Conservation (phyloP, 2,888 invertebrate species). For the Aproaerema taeniolella region DNA sequence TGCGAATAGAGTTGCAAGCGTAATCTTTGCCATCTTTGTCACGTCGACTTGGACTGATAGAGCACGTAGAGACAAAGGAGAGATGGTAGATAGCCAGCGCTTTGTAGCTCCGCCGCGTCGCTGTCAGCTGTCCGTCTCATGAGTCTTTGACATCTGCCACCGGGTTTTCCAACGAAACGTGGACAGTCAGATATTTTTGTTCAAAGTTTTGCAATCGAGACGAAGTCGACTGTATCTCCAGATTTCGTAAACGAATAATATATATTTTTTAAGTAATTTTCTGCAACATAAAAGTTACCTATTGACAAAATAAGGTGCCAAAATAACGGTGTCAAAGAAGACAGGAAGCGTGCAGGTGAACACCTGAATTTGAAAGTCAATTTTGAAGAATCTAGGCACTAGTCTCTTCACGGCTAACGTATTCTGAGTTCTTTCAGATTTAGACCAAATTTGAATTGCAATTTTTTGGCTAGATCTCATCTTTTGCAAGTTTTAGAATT, state of each 20-base stretch:
- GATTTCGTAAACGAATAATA: background rate
- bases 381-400: conserved; percentile 1
- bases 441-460: conserved; percentile 2
- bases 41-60: conserved; percentile 50
- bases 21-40: conserved; percentile 54
- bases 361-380: conserved; percentile 3
- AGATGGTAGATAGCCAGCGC: conserved; percentile 36
- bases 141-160: conserved; percentile 16
- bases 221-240: no score
- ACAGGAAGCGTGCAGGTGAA: conserved; percentile 5
- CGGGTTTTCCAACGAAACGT: conserved; percentile 1
- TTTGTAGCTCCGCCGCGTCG: conserved; percentile 31
- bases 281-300: no score
- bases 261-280: no score
- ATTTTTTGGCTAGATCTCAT: background rate
- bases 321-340: no score
- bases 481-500: background rate
- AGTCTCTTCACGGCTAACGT: background rate
- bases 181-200: conserved; percentile 2
- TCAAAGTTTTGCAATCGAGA: no score
- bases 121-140: conserved; percentile 27
- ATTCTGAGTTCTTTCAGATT: conserved; percentile 1
- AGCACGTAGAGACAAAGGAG: conserved; percentile 54
- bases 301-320: no score
- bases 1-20: conserved; percentile 18